Evolutionary conservation across 2,113 vertebrate species (phyloP), one percentile per base, ranked within the genome.

Genomic region (Sylvicapra grimmia): DNA sequence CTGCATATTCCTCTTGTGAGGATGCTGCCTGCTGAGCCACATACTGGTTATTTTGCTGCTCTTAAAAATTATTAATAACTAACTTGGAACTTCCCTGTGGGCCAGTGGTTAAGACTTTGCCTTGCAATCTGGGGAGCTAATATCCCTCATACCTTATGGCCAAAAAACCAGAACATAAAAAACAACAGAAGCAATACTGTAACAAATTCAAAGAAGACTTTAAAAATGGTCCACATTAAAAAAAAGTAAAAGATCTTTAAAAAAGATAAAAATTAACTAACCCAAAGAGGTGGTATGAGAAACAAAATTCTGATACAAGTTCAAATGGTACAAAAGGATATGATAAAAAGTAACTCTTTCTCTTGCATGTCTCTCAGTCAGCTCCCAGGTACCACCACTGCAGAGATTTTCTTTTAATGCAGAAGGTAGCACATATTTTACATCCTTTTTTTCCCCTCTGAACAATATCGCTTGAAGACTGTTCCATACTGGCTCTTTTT

Each of bases 51-150:
- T 21, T 92, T 68, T 58, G 27, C 83, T 86, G 47, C 13, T 93
- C 89, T 93, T 86, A 63, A 93, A 93, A 84, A 75, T 51, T 63
- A 87, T 88, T 86, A 56, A 93, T 86, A 84, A 75, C 36, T 65
- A 87, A 84, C n/a, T 84, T 47, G 77, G 77, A 31, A 51, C 77
- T 51, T 49, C 40, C 77, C 47, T 80, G 47, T 51, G 29, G 47
- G 27, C 27, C 77, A 80, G 47, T 31, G 47, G 29, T 80, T 80
- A 79, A 79, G 40, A 79, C 40, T 44, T 44, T 14, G 12, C 75
- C 25, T 79, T 27, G 40, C 40, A 79, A 79, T 79, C 23, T 0
- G 1, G 40, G 72, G 40, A 47, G 36, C 68, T 40, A 44, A 27
- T 25, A 77, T 77, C 40, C 40, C 75, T 31, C 77, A 51, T 77